Evolutionary conservation across 2,113 vertebrate genomes (phyloP), one percentile per base, ranked within the genome.

Genomic region (Patagioenas fasciata): DNA sequence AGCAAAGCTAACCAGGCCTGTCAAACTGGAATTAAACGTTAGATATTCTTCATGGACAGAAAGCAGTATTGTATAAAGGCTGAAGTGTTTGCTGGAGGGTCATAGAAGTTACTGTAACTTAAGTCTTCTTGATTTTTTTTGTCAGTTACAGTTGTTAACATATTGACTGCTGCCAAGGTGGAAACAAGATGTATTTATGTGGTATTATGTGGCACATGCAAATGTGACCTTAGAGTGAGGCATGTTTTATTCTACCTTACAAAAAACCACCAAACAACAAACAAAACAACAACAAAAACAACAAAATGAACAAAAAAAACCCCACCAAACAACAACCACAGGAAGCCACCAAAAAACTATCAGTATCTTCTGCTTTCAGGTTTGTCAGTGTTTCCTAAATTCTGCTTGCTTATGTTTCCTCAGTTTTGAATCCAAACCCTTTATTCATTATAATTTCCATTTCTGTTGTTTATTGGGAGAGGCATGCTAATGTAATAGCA

Each of bases 401-500:
- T 67, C 51, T 72, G 12, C 36, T 80, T 58, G 71, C 72, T 67
- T 40, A 31, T 73, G 51, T 72, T 80, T 74, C 58, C 54, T 82
- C 48, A 64, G 38, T 10, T 1, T 56, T 65, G 88, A 84, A 71
- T 77, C n/a, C 34, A 66, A 80, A 67, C 21, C 11, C 32, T 7
- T 92, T 84, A 75, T 66, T 91, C 84, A 51, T 51, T 40, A 48
- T 78, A 60, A 20, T 87, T 73, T 84, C 78, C 58, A 60, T 83
- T 79, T 78, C 73, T 87, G 21, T 85, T 73, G 72, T 75, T 94
- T 89, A 92, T 25, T 87, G 73, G 77, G 44, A 65, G 91, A 40
- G 56, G 48, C 69, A 40, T 50, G 65, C 87, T 81, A 80, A 84
- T 87, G 69, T 89, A 89, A 89, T 96, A 91, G 86, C 26, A 81